phyloP scores from a whole-genome alignment of 2,113 vertebrate species.

The Chascanopsetta lugubris region DNA sequence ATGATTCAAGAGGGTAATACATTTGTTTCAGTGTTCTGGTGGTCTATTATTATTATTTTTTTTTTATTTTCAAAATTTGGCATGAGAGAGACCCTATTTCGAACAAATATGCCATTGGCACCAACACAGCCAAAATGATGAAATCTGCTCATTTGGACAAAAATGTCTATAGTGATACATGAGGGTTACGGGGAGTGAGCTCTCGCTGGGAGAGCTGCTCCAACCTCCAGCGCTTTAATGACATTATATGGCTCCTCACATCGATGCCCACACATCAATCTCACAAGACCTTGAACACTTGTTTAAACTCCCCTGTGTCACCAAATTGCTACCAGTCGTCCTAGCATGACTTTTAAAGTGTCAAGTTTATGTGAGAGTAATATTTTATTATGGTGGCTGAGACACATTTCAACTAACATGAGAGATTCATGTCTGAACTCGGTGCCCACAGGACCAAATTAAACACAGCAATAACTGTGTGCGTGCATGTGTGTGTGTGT shows the following conservation, averaged over 20 bases:
- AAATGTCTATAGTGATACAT: slow-evolving; percentile 62
- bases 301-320: slow-evolving; percentile 11
- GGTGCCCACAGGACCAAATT: slow-evolving; percentile 23
- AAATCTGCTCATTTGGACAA: too few species aligned
- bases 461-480: slow-evolving; percentile 46
- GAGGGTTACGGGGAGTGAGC: slow-evolving; percentile 54
- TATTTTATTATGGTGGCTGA: slow-evolving; percentile 49
- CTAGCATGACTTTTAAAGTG: slow-evolving; percentile 32
- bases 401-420: slow-evolving; percentile 37
- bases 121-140: too few species aligned
- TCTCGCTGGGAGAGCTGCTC: slow-evolving; percentile 53
- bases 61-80: too few species aligned
- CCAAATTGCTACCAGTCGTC: slow-evolving; percentile 17
- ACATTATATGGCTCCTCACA: slow-evolving; percentile 44
- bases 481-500: slow-evolving; percentile 33
- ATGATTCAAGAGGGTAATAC: too few species aligned
- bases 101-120: too few species aligned
- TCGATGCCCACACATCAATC: slow-evolving; percentile 20
- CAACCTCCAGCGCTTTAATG: slow-evolving; percentile 37
- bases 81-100: too few species aligned
- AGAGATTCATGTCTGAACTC: slow-evolving; percentile 39
- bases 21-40: too few species aligned
- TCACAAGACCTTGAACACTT: slow-evolving; percentile 1
- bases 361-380: slow-evolving; percentile 39
- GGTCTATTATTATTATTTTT: too few species aligned